phyloP scores from a whole-genome alignment of 2,797 vertebrate genomes.

The Alfaro cultratus region DNA sequence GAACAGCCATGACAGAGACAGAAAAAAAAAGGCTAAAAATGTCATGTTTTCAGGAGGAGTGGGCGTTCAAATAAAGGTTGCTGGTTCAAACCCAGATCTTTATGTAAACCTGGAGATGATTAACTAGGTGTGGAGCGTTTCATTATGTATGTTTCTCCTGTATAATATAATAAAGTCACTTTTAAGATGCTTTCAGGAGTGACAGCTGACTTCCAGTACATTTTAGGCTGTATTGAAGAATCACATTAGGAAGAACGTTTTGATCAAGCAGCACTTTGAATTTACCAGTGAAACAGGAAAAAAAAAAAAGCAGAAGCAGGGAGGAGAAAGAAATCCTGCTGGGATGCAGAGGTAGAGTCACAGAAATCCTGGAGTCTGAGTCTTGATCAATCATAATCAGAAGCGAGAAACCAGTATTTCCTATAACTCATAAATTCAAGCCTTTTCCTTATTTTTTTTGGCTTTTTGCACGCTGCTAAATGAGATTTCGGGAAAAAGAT shows the following conservation, averaged over 20 bases:
- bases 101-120: not conserved
- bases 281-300: not conserved
- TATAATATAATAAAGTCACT: not conserved
- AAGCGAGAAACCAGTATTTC: not conserved
- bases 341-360: not conserved
- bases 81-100: not conserved
- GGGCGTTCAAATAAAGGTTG: not conserved
- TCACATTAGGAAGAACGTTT: not conserved
- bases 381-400: not conserved
- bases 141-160: not conserved
- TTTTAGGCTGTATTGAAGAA: not conserved
- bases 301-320: not conserved
- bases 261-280: not conserved
- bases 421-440: not conserved
- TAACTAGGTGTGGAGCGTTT: not conserved
- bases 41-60: not conserved
- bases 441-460: constrained; percentile 2
- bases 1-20: not conserved
- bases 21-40: not conserved
- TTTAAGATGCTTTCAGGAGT: not conserved
- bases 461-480: not conserved
- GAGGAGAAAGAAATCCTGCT: not conserved
- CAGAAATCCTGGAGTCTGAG: not conserved
- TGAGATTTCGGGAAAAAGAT: not conserved
- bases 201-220: not conserved